phyloP scores from a whole-genome alignment of 2,888 invertebrate species.

The Branchellion lobata region DNA sequence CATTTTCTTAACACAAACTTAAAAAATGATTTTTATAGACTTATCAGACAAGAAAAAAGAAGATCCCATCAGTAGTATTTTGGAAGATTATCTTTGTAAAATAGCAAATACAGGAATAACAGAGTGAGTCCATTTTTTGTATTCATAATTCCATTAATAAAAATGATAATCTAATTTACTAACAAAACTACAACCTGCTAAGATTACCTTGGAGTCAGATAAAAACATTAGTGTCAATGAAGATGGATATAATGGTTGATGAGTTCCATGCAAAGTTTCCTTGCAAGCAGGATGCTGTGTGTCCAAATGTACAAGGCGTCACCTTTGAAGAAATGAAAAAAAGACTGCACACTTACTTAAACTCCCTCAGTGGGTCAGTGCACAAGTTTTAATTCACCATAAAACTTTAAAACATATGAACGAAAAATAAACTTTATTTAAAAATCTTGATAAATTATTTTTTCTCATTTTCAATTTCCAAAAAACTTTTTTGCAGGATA shows the following conservation, averaged over 20 bases:
- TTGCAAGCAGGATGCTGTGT: constrained; percentile 75
- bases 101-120: constrained; percentile 49
- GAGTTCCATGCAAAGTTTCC: constrained; percentile 79
- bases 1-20: too few species aligned
- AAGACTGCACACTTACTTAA: constrained; percentile 58
- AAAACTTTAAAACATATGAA: not conserved
- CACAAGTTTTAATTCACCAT: not conserved
- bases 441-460: too few species aligned
- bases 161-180: too few species aligned
- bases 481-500: constrained; percentile 67
- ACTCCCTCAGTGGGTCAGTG: constrained; percentile 60
- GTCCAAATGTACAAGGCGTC: constrained; percentile 86
- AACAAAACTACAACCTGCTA: not conserved
- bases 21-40: not conserved
- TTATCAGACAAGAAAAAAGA: constrained; percentile 18
- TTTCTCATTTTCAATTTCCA: not conserved
- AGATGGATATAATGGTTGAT: constrained; percentile 80
- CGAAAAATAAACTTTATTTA: not conserved
- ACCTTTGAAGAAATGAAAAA: constrained; percentile 80
- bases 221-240: constrained; percentile 78
- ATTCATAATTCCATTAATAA: too few species aligned
- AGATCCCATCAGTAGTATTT: constrained; percentile 20
- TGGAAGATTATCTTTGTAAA: constrained; percentile 48
- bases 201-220: constrained; percentile 51
- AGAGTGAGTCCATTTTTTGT: constrained; percentile 44